phyloP scores from a whole-genome alignment of 2,113 vertebrate species.

The Trogon surrucura region DNA sequence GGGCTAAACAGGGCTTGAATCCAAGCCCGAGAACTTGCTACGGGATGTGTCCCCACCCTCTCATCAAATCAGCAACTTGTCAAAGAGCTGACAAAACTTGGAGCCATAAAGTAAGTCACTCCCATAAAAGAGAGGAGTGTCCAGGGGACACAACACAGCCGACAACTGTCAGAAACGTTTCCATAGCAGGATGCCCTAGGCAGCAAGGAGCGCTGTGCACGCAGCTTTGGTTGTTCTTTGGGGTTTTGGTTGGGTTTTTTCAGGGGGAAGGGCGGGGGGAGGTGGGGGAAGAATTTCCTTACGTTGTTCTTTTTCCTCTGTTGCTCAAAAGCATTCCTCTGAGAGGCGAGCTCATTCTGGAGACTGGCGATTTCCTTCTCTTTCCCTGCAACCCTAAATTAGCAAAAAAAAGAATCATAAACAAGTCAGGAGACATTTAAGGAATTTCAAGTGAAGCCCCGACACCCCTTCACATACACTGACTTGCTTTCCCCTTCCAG shows the following conservation, averaged over 20 bases:
- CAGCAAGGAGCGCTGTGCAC: neutral
- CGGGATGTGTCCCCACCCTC: neutral
- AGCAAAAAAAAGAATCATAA: slow-evolving; percentile 25
- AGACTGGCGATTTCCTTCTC: slow-evolving; percentile 82
- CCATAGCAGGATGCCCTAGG: neutral
- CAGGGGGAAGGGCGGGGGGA: too few relatives aligned
- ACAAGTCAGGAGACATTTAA: neutral
- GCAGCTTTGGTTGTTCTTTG: neutral
- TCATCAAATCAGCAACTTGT: neutral
- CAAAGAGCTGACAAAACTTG: neutral
- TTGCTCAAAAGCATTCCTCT: slow-evolving; percentile 88
- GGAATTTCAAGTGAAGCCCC: neutral
- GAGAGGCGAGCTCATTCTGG: slow-evolving; percentile 80
- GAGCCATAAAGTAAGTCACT: neutral
- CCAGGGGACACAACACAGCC: neutral
- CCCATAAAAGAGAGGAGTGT: neutral
- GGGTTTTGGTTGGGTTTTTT: neutral
- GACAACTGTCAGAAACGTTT: neutral
- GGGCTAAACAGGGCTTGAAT: neutral
- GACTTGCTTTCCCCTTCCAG: neutral
- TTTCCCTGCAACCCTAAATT: slow-evolving; percentile 86
- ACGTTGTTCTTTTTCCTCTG: slow-evolving; percentile 98
- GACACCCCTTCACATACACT: neutral
- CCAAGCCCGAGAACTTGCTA: neutral
- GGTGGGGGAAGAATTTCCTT: slow-evolving; percentile 68